phyloP scores from a whole-genome alignment of 2,797 vertebrate genomes.

The Catostomus latipinnis region DNA sequence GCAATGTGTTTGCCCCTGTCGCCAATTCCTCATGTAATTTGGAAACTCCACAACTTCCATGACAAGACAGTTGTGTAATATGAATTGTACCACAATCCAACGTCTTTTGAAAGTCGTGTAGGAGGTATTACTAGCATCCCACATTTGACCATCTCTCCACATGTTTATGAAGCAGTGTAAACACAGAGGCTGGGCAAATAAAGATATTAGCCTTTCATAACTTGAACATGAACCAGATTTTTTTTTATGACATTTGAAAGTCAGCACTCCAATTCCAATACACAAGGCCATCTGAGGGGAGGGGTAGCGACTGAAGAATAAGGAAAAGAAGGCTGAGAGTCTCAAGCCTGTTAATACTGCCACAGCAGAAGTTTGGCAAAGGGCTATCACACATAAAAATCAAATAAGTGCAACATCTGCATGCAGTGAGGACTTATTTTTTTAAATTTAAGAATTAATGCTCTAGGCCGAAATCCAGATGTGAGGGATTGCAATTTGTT shows the following conservation, averaged over 20 bases:
- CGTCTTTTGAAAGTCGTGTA: no score
- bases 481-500: background rate
- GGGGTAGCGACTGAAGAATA: background rate
- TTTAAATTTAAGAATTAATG: constrained; percentile 3
- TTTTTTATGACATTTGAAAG: constrained; percentile 48
- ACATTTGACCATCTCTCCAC: constrained; percentile 22
- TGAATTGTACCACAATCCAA: no score
- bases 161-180: constrained; percentile 23
- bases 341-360: background rate
- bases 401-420: constrained; percentile 8
- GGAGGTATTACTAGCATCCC: constrained; percentile 2
- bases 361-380: constrained; percentile 14
- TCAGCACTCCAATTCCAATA: constrained; percentile 6
- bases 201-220: constrained; percentile 32
- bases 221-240: constrained; percentile 15
- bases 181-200: constrained; percentile 2
- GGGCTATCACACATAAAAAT: constrained; percentile 22
- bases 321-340: background rate
- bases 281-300: constrained; percentile 8
- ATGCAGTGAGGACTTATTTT: constrained; percentile 6
- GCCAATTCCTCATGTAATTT: no score
- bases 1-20: no score
- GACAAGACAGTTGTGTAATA: no score
- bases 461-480: background rate
- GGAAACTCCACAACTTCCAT: no score